Conservation (phyloP, 2,797 vertebrate genomes). For the Pteropus rufus region DNA sequence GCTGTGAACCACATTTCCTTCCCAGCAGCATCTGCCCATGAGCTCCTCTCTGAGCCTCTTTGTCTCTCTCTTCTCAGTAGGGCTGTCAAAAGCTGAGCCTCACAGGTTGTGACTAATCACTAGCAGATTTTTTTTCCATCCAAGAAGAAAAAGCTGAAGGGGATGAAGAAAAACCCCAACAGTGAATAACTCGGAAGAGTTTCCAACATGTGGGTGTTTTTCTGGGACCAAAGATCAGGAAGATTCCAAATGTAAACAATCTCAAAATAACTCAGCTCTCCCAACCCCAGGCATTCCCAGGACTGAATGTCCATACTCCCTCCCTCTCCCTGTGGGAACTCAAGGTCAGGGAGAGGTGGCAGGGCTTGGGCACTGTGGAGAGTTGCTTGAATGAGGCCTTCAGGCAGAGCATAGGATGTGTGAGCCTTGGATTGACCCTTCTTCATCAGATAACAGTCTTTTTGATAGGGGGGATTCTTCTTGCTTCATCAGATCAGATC, state of each 20-base stretch:
- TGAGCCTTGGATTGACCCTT: neutral
- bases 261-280: constrained; percentile 80
- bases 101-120: constrained; percentile 81
- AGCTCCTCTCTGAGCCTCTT: constrained; percentile 71
- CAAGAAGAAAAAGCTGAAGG: constrained; percentile 73
- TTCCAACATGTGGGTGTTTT: constrained; percentile 83
- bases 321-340: constrained; percentile 61
- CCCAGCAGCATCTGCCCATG: constrained; percentile 63
- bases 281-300: constrained; percentile 76
- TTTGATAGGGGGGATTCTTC: constrained; percentile 12
- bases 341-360: constrained; percentile 71
- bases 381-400: neutral
- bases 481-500: neutral
- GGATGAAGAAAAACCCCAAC: constrained; percentile 76
- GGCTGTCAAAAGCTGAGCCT: constrained; percentile 75
- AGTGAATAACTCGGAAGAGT: constrained; percentile 76
- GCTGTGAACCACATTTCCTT: constrained; percentile 64
- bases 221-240: constrained; percentile 79
- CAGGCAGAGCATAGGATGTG: neutral
- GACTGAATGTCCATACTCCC: constrained; percentile 74
- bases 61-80: constrained; percentile 76
- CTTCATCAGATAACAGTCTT: neutral
- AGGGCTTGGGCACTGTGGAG: neutral
- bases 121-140: constrained; percentile 81
- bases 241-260: constrained; percentile 81